These are phyloP conservation scores for Moxostoma hubbsi DNA, from an alignment of 2,797 vertebrate species.

Conservation along the genomic window DNA sequence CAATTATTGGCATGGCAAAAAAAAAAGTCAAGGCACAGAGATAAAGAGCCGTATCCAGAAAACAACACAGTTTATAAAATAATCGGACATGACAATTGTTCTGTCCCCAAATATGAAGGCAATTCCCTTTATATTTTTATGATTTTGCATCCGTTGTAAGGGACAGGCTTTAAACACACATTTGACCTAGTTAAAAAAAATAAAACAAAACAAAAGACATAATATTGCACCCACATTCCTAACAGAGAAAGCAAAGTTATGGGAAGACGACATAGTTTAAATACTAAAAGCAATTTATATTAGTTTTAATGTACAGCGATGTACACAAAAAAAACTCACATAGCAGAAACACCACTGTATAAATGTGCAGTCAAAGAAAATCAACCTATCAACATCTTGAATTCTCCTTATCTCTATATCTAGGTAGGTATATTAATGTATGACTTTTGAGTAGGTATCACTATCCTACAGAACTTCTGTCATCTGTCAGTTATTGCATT, in stretches of 20 bases:
- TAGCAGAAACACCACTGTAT: no score
- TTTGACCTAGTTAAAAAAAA: not conserved
- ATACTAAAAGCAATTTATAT: slow-evolving; percentile 32
- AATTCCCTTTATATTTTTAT: slow-evolving; percentile 51
- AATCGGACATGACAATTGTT: not conserved
- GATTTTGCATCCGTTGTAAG: slow-evolving; percentile 16
- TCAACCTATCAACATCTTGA: no score
- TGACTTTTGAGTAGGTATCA: not conserved
- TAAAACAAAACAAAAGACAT: not conserved
- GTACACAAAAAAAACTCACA: not conserved
- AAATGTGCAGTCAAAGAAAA: no score
- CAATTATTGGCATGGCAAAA: slow-evolving; percentile 18
- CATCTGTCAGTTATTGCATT: slow-evolving; percentile 20
- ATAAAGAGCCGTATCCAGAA: slow-evolving; percentile 28
- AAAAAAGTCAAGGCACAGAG: slow-evolving; percentile 32
- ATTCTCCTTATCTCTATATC: not conserved
- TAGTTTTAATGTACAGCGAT: slow-evolving; percentile 4
- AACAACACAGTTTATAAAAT: slow-evolving; percentile 4
- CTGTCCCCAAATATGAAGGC: slow-evolving; percentile 4
- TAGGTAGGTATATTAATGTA: not conserved
- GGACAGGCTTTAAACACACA: not conserved
- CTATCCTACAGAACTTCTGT: slow-evolving; percentile 3
- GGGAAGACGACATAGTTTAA: slow-evolving; percentile 11
- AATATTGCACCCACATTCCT: slow-evolving; percentile 72
- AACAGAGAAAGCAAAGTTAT: slow-evolving; percentile 38